Base-by-base conservation (phyloP, 2,888 invertebrate genomes). In the Philopedon plagiatum region DNA sequence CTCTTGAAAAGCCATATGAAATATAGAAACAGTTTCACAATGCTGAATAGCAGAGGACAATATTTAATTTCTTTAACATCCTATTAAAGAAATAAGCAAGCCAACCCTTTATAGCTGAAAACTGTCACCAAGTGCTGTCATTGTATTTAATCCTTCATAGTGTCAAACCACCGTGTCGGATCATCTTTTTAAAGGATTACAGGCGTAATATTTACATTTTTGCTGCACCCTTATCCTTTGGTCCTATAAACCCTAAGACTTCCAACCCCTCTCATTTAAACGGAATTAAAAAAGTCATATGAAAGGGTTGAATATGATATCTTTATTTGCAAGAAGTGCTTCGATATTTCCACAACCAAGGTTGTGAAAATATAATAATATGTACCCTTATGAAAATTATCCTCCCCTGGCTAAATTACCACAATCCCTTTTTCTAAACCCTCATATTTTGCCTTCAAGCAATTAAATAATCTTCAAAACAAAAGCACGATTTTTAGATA, bases 121-220 rank as follows among this genome's bases (percentile, higher is more conserved):
- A n/a, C n/a, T n/a, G n/a, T n/a, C n/a, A n/a, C n/a, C n/a, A n/a
- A n/a, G n/a, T n/a, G n/a, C n/a, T n/a, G n/a, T n/a, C n/a, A n/a
- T n/a, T n/a, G n/a, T n/a, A n/a, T n/a, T n/a, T n/a, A n/a, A n/a
- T n/a, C n/a, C n/a, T 54, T 15, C 13, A 39, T 39, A 7, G n/a
- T 39, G 5, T 39, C 7, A 7, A 7, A 19, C 8, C 9, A 3
- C 18, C 23, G 23, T 49, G 49, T 23, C 49, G 13, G 11, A 23
- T 49, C 49, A 49, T 49, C 23, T 23, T n/a, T 11, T 49, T 23
- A 21, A 49, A 23, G 23, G 13, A 49, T 49, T 49, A 49, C 1
- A 49, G 18, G 21, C 21, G 49, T 49, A 49, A 49, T 49, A 49
- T 49, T 49, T 49, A 49, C 49, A 23, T 23, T 46, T 21, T 18